Conservation (phyloP, 2,888 invertebrate species). For the Mongoloraphidia duomilia region DNA sequence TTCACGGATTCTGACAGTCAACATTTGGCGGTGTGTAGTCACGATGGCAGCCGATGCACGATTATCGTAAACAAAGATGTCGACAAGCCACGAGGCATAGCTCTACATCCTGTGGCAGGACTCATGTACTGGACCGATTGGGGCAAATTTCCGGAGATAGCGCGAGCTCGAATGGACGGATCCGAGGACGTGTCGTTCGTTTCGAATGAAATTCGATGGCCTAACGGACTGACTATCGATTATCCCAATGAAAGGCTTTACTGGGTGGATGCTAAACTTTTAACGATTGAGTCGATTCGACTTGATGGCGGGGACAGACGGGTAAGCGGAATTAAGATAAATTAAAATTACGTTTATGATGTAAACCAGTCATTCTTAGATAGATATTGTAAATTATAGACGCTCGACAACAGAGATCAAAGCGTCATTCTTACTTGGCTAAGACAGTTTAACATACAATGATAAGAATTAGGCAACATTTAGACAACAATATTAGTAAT, state of each 20-base stretch:
- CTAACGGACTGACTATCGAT: constrained; percentile 78
- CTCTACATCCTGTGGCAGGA: constrained; percentile 52
- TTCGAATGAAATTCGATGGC: constrained; percentile 51
- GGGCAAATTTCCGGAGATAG: constrained; percentile 60
- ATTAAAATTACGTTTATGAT: too few relatives aligned
- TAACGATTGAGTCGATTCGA: constrained; percentile 46
- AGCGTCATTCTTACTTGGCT: too few relatives aligned
- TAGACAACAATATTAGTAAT: too few relatives aligned
- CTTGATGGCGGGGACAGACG: constrained; percentile 52
- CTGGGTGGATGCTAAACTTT: constrained; percentile 70
- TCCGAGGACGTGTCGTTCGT: constrained; percentile 43
- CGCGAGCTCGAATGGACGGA: constrained; percentile 77
- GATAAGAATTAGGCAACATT: too few relatives aligned
- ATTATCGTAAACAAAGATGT: constrained; percentile 44
- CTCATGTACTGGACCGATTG: constrained; percentile 90
- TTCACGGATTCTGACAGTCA: constrained; percentile 59
- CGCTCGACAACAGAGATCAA: too few relatives aligned
- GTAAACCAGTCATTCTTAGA: too few relatives aligned
- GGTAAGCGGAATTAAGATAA: constrained; percentile 25
- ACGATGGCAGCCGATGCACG: constrained; percentile 50
- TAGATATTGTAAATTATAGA: too few relatives aligned
- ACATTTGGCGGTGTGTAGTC: constrained; percentile 58
- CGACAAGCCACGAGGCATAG: constrained; percentile 53
- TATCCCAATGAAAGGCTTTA: constrained; percentile 64
- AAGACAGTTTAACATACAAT: too few relatives aligned